Evolutionary conservation across 2,797 vertebrate species (phyloP).

Genomic region (Pseudopleuronectes americanus): DNA sequence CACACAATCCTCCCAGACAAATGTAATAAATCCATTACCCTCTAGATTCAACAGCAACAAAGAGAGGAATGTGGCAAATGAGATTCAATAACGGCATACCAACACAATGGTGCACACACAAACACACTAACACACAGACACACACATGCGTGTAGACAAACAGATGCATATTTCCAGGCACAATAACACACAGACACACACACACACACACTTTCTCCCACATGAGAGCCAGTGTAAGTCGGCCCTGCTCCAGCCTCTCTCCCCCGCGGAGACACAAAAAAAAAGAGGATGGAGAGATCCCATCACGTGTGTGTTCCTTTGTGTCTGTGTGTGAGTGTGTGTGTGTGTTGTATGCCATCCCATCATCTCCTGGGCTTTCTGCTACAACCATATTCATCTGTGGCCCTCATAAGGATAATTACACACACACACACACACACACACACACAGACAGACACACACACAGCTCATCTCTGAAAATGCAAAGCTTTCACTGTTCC

Average conservation of each 20-base stretch:
- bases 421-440: slow-evolving; percentile 48
- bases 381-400: slow-evolving; percentile 72
- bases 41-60: slow-evolving; percentile 78
- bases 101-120: slow-evolving; percentile 49
- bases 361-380: slow-evolving; percentile 70
- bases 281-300: slow-evolving; percentile 69
- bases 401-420: slow-evolving; percentile 73
- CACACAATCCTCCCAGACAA: slow-evolving; percentile 67
- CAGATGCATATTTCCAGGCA: slow-evolving; percentile 50
- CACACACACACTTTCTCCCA: slow-evolving; percentile 54
- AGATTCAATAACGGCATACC: slow-evolving; percentile 72
- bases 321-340: background rate
- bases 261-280: slow-evolving; percentile 46
- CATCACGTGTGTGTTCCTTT: slow-evolving; percentile 53
- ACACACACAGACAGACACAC: slow-evolving; percentile 31
- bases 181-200: slow-evolving; percentile 36
- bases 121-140: slow-evolving; percentile 37
- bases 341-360: slow-evolving; percentile 39
- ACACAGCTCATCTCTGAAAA: slow-evolving; percentile 41
- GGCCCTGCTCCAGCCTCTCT: slow-evolving; percentile 63
- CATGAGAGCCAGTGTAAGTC: slow-evolving; percentile 64
- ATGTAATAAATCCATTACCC: slow-evolving; percentile 78
- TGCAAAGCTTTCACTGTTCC: slow-evolving; percentile 19
- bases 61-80: slow-evolving; percentile 74
- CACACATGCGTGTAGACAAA: slow-evolving; percentile 36